Evolutionary conservation across 2,888 invertebrate genomes (phyloP).

Genomic region (Drosophila maculinotata): DNA sequence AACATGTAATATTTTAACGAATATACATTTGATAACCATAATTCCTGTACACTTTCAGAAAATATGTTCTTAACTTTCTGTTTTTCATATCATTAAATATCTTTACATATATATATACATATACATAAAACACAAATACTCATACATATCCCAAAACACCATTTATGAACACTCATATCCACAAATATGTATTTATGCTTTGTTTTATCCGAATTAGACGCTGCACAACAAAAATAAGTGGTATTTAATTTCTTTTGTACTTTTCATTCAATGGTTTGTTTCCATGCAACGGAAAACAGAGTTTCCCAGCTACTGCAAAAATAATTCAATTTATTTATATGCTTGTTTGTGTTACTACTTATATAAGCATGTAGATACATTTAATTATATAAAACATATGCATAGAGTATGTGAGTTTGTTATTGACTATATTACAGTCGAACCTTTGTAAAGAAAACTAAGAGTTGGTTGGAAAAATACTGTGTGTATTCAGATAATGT

Average conservation of each 20-base stretch:
- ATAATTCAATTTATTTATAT: constrained; percentile 12
- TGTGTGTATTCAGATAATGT: too few relatives aligned
- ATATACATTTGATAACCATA: too few relatives aligned
- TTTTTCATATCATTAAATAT: background rate
- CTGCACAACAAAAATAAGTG: constrained; percentile 19
- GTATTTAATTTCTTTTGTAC: constrained; percentile 24
- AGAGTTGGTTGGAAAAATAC: too few relatives aligned
- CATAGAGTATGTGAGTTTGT: background rate
- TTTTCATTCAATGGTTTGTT: constrained; percentile 24
- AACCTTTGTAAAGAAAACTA: too few relatives aligned
- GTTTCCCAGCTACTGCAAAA: background rate
- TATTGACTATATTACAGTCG: background rate
- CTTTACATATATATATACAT: background rate
- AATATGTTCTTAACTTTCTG: too few relatives aligned
- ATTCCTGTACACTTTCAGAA: too few relatives aligned
- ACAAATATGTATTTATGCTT: background rate
- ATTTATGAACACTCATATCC: background rate
- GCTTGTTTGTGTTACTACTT: constrained; percentile 4
- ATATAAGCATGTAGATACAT: constrained; percentile 4
- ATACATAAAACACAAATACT: background rate
- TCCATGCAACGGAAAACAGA: background rate
- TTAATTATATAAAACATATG: constrained; percentile 1
- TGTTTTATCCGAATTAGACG: constrained; percentile 1
- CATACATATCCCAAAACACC: background rate
- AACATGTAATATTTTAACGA: too few relatives aligned